A percentile compares a stretch with the other conserved stretches of the same genome.
Evolutionary conservation across 30 jellyfish, hydroid and myxozoan genomes (phyloP).

Genomic region (Aurelia sp.): DNA sequence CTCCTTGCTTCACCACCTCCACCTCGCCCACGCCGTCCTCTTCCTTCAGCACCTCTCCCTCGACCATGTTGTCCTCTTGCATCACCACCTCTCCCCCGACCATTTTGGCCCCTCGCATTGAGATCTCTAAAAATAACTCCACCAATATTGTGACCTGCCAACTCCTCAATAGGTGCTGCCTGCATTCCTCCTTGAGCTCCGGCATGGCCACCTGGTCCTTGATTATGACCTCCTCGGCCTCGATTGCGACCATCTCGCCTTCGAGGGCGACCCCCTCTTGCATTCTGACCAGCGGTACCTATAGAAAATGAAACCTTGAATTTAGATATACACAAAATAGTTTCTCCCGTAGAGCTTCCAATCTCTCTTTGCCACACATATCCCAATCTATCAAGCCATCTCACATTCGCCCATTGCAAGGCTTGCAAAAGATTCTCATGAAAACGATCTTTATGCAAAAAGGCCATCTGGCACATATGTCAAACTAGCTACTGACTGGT

Average conservation of each 20-base stretch:
- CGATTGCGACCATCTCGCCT: conserved; percentile 16
- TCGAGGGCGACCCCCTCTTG: background rate
- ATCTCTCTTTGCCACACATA: background rate
- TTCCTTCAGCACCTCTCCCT: background rate
- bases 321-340: background rate
- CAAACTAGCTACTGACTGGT: too few species aligned
- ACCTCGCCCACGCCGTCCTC: background rate
- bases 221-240: background rate
- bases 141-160: too few species aligned
- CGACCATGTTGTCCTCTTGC: conserved; percentile 12
- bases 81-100: background rate
- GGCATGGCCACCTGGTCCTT: background rate
- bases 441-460: too few species aligned
- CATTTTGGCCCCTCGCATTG: background rate
- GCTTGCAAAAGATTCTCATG: too few species aligned
- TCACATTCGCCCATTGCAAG: too few species aligned
- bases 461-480: too few species aligned
- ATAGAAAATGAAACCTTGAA: background rate
- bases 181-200: background rate
- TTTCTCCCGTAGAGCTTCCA: background rate
- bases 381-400: background rate
- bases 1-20: background rate
- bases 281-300: background rate
- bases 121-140: too few species aligned
- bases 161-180: too few species aligned